A percentile compares a stretch with the other conserved stretches of the same genome.
Conservation (phyloP, 2,113 vertebrate species). For the Oophaga pumilio region DNA sequence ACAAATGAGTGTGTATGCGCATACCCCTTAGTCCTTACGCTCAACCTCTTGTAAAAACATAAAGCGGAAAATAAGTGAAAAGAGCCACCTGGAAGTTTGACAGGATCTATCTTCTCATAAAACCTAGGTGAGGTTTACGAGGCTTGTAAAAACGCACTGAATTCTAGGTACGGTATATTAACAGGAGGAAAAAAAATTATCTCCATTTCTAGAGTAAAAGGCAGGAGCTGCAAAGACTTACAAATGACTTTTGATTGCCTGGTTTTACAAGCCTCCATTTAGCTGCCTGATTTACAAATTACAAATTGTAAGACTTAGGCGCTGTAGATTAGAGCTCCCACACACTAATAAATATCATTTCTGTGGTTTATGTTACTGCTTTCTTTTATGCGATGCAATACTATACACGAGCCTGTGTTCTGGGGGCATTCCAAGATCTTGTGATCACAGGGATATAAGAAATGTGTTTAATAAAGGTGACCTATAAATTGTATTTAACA, state of each 20-base stretch:
- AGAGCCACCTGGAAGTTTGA: constrained; percentile 48
- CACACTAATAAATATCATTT: constrained; percentile 37
- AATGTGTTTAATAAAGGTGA: neutral
- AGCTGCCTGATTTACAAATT: constrained; percentile 45
- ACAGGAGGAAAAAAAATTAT: constrained; percentile 22
- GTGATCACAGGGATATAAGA: neutral
- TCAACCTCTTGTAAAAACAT: constrained; percentile 43
- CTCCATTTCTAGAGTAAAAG: constrained; percentile 27
- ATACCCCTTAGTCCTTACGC: constrained; percentile 3
- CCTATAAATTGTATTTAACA: neutral
- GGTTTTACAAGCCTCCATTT: constrained; percentile 43
- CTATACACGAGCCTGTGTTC: neutral
- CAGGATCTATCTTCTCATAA: constrained; percentile 55
- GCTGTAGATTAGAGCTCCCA: constrained; percentile 12
- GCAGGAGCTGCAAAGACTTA: constrained; percentile 29
- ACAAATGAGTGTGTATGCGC: constrained; percentile 31
- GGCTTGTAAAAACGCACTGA: constrained; percentile 50
- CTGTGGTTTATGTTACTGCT: neutral
- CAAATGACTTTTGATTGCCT: constrained; percentile 39
- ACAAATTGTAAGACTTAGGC: constrained; percentile 38
- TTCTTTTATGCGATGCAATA: constrained; percentile 3
- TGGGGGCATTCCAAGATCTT: neutral
- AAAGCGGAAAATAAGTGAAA: constrained; percentile 43
- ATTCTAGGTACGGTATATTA: constrained; percentile 47
- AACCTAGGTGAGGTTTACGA: constrained; percentile 53